A percentile compares a stretch with the other conserved stretches of the same genome.
phyloP scores from a whole-genome alignment of 2,113 vertebrate genomes.

The Aegotheles bennettii region DNA sequence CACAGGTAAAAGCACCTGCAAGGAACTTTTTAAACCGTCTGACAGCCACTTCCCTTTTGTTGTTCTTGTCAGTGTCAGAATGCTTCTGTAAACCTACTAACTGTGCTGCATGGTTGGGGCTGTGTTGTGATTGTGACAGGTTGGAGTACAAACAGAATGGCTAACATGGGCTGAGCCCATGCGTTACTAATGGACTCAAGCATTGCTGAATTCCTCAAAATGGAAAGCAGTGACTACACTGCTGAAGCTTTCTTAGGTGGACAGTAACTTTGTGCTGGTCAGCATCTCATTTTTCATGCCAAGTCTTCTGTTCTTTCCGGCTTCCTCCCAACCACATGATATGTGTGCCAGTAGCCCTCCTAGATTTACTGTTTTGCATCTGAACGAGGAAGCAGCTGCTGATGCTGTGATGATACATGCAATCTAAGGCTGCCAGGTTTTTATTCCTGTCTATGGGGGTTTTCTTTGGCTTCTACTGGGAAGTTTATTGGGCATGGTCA shows the following conservation, averaged over 20 bases:
- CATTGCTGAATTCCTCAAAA: background rate
- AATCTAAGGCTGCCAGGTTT: conserved; percentile 29
- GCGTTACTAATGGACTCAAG: too few species aligned
- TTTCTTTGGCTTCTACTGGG: background rate
- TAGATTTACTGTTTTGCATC: conserved; percentile 61
- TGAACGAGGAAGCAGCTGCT: conserved; percentile 50
- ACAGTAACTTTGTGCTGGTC: conserved; percentile 43
- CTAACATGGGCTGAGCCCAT: background rate
- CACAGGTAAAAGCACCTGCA: background rate
- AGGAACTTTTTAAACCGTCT: background rate
- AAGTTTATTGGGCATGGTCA: background rate
- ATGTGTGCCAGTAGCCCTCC: background rate
- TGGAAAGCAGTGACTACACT: background rate
- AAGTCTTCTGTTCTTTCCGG: conserved; percentile 9
- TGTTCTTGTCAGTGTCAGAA: background rate
- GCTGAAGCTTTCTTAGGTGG: conserved; percentile 1
- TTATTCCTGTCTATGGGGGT: background rate
- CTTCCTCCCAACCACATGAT: background rate
- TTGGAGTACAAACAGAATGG: background rate
- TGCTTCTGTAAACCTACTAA: background rate
- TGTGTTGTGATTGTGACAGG: background rate
- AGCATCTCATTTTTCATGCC: conserved; percentile 53
- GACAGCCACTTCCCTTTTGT: background rate
- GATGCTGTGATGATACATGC: conserved; percentile 37
- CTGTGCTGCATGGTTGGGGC: background rate